These are phyloP conservation scores for Sylvicola fuscatus DNA, from an alignment of 2,888 invertebrate species.

Conservation along the genomic window DNA sequence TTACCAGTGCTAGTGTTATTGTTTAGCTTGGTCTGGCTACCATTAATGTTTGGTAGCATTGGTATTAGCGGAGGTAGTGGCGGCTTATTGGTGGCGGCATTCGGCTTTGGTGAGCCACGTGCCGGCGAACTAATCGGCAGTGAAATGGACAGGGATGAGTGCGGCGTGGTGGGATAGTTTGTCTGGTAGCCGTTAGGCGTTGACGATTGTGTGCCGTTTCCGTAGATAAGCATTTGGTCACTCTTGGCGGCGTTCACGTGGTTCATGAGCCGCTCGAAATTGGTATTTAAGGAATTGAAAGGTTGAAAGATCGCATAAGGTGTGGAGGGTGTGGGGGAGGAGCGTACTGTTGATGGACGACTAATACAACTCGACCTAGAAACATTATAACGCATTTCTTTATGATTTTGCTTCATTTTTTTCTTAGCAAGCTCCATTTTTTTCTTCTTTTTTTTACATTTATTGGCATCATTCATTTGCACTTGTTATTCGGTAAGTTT, in stretches of 20 bases:
- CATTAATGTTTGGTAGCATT: conserved; percentile 4
- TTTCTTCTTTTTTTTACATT: background rate
- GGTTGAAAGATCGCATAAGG: conserved; percentile 6
- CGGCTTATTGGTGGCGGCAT: conserved; percentile 4
- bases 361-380: conserved; percentile 24
- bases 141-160: background rate
- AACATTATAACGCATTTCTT: conserved; percentile 20
- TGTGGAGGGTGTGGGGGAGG: conserved; percentile 12
- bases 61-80: conserved; percentile 6
- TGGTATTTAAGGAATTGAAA: too few relatives aligned
- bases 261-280: too few relatives aligned
- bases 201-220: background rate
- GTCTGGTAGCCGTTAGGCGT: background rate
- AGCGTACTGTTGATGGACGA: conserved; percentile 22
- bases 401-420: conserved; percentile 11
- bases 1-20: conserved; percentile 5
- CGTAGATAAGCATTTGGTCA: background rate
- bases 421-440: conserved; percentile 9
- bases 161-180: background rate
- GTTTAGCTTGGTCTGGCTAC: conserved; percentile 2
- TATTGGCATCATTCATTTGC: too few relatives aligned
- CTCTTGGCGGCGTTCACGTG: too few relatives aligned
- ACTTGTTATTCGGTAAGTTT: conserved; percentile 2
- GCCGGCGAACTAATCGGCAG: conserved; percentile 6
- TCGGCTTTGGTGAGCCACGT: conserved; percentile 6